A percentile compares a stretch with the other conserved stretches of the same genome.
Evolutionary conservation across 2,797 vertebrate species (phyloP).

Genomic region (Avahi laniger): DNA sequence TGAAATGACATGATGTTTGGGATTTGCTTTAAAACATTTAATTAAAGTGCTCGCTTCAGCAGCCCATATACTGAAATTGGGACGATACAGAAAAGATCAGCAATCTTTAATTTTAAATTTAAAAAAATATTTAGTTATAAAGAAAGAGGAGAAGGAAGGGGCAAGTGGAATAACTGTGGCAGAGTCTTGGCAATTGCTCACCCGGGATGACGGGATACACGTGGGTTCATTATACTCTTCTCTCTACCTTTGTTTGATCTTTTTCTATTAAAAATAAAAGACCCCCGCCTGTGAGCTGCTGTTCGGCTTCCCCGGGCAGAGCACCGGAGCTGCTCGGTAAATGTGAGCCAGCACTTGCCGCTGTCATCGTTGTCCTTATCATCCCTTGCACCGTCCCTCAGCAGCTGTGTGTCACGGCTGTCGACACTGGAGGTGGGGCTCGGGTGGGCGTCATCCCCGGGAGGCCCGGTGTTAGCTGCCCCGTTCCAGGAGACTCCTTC

Average conservation of each 20-base stretch:
- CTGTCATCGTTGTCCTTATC: background rate
- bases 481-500: background rate
- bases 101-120: no score
- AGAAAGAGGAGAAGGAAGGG: no score
- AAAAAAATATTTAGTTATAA: background rate
- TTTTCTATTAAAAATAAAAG: background rate
- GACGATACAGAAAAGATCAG: no score
- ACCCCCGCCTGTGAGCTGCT: background rate
- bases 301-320: background rate
- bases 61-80: no score
- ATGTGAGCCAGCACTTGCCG: accelerated
- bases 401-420: background rate
- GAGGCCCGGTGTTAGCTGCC: background rate
- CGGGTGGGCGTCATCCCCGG: background rate
- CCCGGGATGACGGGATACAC: background rate
- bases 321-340: background rate
- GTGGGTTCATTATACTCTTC: background rate
- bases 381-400: background rate
- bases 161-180: background rate
- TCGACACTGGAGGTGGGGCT: background rate
- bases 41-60: background rate
- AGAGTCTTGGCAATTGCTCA: background rate
- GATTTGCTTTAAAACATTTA: background rate
- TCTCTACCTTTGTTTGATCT: background rate
- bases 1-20: background rate